A percentile compares a stretch with the other conserved stretches of the same genome.
These are phyloP conservation scores for Trichacis sp. DNA, from an alignment of 2,888 invertebrate species.

Conservation along the genomic window DNA sequence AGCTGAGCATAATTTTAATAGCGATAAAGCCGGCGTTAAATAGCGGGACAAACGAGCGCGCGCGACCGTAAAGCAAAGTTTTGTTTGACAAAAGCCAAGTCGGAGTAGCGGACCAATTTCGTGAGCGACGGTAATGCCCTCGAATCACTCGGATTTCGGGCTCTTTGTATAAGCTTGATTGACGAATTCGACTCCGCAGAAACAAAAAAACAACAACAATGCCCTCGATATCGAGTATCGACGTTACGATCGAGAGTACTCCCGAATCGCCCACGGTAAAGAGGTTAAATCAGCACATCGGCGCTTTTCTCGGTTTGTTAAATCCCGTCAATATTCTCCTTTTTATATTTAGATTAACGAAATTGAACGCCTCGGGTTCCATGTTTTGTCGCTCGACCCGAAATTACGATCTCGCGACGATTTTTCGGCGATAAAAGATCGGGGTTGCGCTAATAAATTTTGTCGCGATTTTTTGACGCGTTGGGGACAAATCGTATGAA, in stretches of 20 bases:
- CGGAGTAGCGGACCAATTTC: constrained; percentile 27
- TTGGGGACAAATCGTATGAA: too few species aligned
- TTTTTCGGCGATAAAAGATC: not conserved
- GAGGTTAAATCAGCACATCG: constrained; percentile 56
- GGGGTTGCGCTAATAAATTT: not conserved
- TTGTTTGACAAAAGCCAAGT: constrained; percentile 41
- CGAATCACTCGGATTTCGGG: constrained; percentile 30
- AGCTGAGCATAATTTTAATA: not conserved
- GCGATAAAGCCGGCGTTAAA: constrained; percentile 35
- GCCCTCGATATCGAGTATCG: constrained; percentile 21
- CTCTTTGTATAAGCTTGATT: constrained; percentile 13
- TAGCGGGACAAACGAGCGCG: constrained; percentile 40
- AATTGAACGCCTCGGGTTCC: not conserved
- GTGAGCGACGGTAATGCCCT: constrained; percentile 31
- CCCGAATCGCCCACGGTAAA: constrained; percentile 16
- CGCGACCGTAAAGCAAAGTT: constrained; percentile 31
- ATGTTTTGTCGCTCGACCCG: not conserved
- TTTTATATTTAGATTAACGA: constrained; percentile 1
- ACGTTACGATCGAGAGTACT: constrained; percentile 22
- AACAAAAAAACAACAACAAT: constrained; percentile 13
- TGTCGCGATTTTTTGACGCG: not conserved
- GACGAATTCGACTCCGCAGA: constrained; percentile 14
- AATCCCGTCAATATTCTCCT: too few species aligned
- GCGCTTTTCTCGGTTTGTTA: constrained; percentile 51
- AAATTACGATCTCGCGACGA: not conserved